Conservation (phyloP, 2,797 vertebrate genomes). For the Gorsachius magnificus region DNA sequence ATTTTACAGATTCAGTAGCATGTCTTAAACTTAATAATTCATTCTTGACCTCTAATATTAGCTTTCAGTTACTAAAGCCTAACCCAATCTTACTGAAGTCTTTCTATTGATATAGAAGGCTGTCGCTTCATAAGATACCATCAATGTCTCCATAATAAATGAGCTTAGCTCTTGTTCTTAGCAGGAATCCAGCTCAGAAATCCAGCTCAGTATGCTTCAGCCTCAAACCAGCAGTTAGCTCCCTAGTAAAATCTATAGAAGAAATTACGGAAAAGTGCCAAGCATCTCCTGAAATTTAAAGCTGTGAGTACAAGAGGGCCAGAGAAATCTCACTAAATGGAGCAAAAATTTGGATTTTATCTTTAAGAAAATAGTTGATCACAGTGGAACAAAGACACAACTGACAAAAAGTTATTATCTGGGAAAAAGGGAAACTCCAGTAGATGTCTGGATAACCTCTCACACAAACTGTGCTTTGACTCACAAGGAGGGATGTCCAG, state of each 20-base stretch:
- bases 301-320: rapidly evolving
- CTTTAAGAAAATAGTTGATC: neutral
- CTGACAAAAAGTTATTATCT: neutral
- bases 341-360: neutral
- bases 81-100: neutral
- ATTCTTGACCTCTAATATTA: neutral
- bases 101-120: neutral
- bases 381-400: neutral
- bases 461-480: neutral
- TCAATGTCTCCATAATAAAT: neutral
- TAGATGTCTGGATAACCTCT: neutral
- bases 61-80: neutral
- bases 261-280: neutral
- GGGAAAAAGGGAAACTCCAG: neutral
- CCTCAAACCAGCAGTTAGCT: neutral
- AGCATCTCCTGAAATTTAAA: neutral
- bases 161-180: neutral
- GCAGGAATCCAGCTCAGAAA: neutral
- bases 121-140: neutral
- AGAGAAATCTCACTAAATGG: neutral
- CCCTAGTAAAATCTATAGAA: neutral
- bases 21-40: neutral
- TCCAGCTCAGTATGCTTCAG: neutral
- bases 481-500: neutral
- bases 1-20: neutral